Evolutionary conservation across 2,113 vertebrate species (phyloP).

Genomic region (Erythrocercus mccallii): DNA sequence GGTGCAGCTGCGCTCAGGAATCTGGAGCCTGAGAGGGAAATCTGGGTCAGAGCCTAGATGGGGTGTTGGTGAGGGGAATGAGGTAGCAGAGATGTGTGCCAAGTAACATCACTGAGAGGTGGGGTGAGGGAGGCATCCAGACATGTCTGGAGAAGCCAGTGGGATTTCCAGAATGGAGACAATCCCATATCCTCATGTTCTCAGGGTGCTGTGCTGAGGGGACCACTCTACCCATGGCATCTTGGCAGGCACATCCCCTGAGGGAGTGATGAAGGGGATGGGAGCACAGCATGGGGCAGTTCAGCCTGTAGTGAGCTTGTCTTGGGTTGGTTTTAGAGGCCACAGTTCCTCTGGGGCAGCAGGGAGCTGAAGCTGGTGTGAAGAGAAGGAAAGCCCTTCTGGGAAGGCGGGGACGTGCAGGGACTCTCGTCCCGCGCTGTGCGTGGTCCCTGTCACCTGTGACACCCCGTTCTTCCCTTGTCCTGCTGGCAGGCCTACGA

Average conservation of each 20-base stretch:
- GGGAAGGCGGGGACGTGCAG: accelerated
- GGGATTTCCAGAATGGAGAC: neutral
- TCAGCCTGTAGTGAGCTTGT: neutral
- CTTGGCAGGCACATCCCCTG: neutral
- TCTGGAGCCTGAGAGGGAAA: neutral
- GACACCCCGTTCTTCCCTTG: neutral
- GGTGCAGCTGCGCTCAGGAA: neutral
- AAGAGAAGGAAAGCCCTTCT: neutral
- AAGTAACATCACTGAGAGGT: neutral
- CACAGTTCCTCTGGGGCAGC: neutral
- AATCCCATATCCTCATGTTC: accelerated
- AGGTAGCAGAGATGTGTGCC: neutral
- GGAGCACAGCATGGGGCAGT: too few relatives aligned
- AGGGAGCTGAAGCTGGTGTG: neutral
- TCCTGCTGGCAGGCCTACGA: constrained; percentile 85
- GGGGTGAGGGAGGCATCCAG: neutral
- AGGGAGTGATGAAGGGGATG: neutral
- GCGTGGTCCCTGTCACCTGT: neutral
- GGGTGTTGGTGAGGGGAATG: neutral
- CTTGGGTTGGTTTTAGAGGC: neutral
- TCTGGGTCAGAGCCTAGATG: accelerated
- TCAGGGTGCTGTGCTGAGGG: neutral
- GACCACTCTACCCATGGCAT: neutral
- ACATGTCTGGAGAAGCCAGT: neutral
- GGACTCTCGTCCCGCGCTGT: neutral